Percentiles rank a stretch among this genome's conserved stretches.
Conservation (phyloP, 2,113 vertebrate species). For the Coturnix japonica region DNA sequence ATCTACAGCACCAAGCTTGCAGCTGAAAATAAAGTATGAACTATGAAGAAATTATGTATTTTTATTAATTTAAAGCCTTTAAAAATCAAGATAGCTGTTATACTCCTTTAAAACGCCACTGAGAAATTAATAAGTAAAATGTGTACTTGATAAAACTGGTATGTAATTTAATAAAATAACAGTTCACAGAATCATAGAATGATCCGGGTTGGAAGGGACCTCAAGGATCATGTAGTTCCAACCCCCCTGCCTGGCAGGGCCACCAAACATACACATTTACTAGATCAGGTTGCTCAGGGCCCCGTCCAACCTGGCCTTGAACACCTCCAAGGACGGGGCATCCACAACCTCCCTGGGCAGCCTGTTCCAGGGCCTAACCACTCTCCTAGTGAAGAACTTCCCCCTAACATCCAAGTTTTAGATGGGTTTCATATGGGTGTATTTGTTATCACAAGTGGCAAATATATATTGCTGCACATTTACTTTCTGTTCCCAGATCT, state of each 20-base stretch:
- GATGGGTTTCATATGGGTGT: background rate
- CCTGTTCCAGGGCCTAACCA: no score
- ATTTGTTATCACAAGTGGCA: background rate
- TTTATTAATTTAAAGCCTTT: background rate
- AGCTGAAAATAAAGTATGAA: background rate
- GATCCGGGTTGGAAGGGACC: no score
- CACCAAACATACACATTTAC: no score
- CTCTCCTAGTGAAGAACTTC: no score
- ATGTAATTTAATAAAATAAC: background rate
- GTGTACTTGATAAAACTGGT: background rate
- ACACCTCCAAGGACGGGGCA: no score
- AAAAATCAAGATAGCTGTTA: background rate
- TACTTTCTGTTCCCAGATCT: background rate
- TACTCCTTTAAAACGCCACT: background rate
- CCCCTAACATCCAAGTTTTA: no score
- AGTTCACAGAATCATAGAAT: no score
- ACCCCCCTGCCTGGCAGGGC: no score
- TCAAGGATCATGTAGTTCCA: no score
- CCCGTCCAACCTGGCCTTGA: no score
- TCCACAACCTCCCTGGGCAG: no score
- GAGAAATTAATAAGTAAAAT: background rate
- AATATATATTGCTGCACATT: background rate
- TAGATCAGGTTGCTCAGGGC: no score
- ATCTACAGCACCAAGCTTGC: conserved; percentile 43
- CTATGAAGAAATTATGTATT: background rate